Base-by-base conservation (phyloP, 1,140 invertebrate species). In the Hyphantria cunea region DNA sequence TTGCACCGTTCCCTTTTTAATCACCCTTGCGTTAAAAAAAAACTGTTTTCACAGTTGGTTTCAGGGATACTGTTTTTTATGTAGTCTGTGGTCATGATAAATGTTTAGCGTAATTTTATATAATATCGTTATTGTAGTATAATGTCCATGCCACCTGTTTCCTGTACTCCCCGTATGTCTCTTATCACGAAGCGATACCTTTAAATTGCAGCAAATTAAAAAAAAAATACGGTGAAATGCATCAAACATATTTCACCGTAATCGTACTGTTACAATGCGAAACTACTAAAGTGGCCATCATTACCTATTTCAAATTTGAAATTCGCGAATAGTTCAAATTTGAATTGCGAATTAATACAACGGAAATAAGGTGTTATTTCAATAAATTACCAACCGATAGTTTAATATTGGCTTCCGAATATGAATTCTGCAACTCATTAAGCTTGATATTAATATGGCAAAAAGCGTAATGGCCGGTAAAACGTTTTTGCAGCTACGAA, bases 11-110 rank as follows among this genome's bases (percentile, higher is more conserved):
- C 60, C 49, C 64, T 66, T 76, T 78, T 78, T 76, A 78, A 78
- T 78, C 71, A 78, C 66, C 64, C 59, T 56, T 53, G 64, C 58
- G 58, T 63, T 68, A 78, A 78, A 78, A 69, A 31, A n/a, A 39
- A 49, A 48, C 51, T 55, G 34, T 72, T 73, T 70, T 73, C 61
- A 73, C 65, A 69, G 68, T 73, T 64, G 56, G 68, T 66, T 71
- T 70, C 53, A 75, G 52, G 44, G 33, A 60, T 60, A 66, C 60
- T 73, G 62, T 62, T 72, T n/a, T n/a, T 66, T 65, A 64, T 64
- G 47, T 49, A 48, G 11, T 54, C 17, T 25, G 10, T 37, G 34
- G 8, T 37, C 0, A 37, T 1, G 3, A 10, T 37, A 37, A 7
- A 37, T 37, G 7, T 37, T 37, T 37, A 37, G 34, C n/a, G 34